Conservation (phyloP, 1,140 invertebrate genomes). For the Aporrectodea caliginosa region DNA sequence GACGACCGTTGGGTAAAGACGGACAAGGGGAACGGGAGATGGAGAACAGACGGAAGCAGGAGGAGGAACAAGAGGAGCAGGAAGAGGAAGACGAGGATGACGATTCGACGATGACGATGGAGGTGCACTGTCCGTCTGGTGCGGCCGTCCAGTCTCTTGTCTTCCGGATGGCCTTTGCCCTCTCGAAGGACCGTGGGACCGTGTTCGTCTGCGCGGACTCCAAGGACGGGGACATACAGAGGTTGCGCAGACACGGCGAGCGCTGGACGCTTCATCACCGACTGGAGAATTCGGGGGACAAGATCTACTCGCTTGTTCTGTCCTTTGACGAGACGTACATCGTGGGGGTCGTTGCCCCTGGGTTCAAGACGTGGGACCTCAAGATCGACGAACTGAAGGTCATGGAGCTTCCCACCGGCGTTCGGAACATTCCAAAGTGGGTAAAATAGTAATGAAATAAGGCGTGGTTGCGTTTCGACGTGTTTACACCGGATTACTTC, state of each 20-base stretch:
- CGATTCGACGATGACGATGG: background rate
- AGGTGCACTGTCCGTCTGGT: background rate
- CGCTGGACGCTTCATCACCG: background rate
- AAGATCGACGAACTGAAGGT: background rate
- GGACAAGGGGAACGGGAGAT: background rate
- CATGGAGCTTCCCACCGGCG: background rate
- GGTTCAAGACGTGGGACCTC: background rate
- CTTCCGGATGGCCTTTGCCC: conserved; percentile 54
- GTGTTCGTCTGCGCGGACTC: conserved; percentile 63
- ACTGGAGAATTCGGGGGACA: background rate
- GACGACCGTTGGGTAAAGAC: too few species aligned
- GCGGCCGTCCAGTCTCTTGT: background rate
- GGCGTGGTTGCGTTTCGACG: too few species aligned
- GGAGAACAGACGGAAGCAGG: too few species aligned
- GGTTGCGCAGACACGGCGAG: background rate
- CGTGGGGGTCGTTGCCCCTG: background rate
- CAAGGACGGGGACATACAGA: background rate
- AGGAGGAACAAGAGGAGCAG: background rate
- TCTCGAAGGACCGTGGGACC: conserved; percentile 60
- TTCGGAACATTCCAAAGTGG: background rate
- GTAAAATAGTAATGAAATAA: too few species aligned
- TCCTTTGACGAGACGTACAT: background rate
- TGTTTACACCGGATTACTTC: too few species aligned
- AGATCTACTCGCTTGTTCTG: background rate
- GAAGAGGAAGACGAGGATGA: background rate